Evolutionary conservation across 2,797 vertebrate genomes (phyloP).

Genomic region (Microtus californicus): DNA sequence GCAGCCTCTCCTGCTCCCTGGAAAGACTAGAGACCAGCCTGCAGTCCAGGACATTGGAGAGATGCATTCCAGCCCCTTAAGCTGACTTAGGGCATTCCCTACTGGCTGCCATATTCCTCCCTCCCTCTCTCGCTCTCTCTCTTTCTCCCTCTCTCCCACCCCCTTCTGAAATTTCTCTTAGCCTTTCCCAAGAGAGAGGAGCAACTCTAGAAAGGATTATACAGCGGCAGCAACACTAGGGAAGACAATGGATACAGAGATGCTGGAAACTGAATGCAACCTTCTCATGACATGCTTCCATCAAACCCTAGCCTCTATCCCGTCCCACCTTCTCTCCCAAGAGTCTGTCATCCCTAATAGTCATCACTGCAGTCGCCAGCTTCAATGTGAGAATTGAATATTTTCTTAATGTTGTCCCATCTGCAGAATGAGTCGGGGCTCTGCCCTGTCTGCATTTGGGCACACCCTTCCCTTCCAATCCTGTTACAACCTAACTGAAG

Average conservation of each 20-base stretch:
- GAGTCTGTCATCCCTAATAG: neutral
- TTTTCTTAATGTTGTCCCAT: neutral
- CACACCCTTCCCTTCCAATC: neutral
- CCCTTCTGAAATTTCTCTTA: conserved; percentile 15
- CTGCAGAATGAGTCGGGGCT: neutral
- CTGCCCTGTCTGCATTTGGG: neutral
- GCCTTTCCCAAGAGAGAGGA: conserved; percentile 29
- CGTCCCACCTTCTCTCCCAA: neutral
- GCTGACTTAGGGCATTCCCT: neutral
- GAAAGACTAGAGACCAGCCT: fast-evolving
- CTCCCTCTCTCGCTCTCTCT: neutral
- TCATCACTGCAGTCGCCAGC: neutral
- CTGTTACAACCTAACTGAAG: neutral
- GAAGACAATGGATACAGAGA: neutral
- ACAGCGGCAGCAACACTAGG: neutral
- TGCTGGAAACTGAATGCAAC: neutral
- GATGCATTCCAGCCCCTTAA: neutral
- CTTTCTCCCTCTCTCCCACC: neutral
- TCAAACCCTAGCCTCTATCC: neutral
- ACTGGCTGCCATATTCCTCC: neutral
- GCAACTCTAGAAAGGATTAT: neutral
- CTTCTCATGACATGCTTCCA: neutral
- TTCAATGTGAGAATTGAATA: neutral
- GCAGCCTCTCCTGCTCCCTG: neutral
- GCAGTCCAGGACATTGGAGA: neutral